Evolutionary conservation across 2,113 vertebrate genomes (phyloP).

Genomic region (cat (Felis catus)): DNA sequence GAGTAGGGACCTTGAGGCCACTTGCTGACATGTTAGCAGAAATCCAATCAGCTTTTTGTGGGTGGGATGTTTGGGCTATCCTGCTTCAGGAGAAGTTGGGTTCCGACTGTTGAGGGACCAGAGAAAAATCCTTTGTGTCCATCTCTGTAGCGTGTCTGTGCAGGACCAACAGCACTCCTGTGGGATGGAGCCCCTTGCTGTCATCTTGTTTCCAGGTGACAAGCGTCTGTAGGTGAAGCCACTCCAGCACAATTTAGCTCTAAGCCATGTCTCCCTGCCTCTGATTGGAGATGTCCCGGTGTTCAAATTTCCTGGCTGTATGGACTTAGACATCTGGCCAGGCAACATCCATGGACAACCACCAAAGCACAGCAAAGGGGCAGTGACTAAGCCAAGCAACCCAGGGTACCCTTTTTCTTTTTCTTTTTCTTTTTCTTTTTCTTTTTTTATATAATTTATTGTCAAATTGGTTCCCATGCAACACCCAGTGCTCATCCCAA

Average conservation of each 20-base stretch:
- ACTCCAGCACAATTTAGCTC: background rate
- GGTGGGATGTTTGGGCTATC: fast-evolving
- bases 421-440: too few relatives aligned
- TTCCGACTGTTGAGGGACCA: background rate
- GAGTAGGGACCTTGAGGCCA: background rate
- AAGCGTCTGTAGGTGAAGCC: background rate
- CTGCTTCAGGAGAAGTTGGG: background rate
- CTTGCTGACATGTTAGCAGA: background rate
- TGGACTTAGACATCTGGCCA: background rate
- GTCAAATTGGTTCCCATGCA: too few relatives aligned
- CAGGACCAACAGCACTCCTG: background rate
- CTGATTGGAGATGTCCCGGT: background rate
- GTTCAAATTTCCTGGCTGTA: background rate
- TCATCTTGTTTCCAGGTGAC: background rate
- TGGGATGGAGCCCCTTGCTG: too few relatives aligned
- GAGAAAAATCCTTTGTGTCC: too few relatives aligned
- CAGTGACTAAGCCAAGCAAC: background rate
- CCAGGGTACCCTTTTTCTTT: background rate
- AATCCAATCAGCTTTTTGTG: background rate
- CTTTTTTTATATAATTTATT: too few relatives aligned
- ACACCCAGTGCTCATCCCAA: too few relatives aligned
- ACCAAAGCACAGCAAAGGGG: background rate
- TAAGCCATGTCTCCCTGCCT: background rate
- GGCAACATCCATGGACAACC: background rate
- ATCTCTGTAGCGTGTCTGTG: background rate